Evolutionary conservation across 2,113 vertebrate genomes (phyloP).

Genomic region (Gymnorhina tibicen): DNA sequence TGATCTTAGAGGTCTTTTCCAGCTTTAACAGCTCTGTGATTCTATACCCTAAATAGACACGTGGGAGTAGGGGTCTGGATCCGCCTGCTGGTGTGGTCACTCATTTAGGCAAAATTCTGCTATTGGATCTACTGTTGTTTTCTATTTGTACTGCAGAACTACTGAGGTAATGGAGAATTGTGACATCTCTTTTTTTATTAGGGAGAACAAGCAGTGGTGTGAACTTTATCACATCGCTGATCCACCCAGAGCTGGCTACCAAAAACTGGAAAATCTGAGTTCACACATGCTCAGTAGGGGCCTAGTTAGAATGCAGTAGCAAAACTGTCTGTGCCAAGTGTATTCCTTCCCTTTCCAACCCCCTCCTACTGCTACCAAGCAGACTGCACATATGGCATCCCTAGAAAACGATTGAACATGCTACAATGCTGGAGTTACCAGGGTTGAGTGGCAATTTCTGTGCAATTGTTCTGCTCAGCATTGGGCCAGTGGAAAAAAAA

Average conservation of each 20-base stretch:
- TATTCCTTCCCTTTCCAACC: conserved; percentile 3
- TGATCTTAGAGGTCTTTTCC: not conserved
- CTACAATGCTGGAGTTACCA: conserved; percentile 1
- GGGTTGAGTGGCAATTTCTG: conserved; percentile 51
- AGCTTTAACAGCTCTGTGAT: not conserved
- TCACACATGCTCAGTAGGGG: not conserved
- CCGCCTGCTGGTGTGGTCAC: not conserved
- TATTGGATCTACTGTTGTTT: not conserved
- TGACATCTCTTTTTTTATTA: not conserved
- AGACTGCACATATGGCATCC: conserved; percentile 46
- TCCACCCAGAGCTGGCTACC: not conserved
- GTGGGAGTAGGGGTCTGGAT: not conserved
- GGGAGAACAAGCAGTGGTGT: not conserved
- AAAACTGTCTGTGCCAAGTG: not conserved
- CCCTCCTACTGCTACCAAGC: not conserved
- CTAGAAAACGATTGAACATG: conserved; percentile 4
- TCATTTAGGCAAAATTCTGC: not conserved
- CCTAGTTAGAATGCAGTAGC: not conserved
- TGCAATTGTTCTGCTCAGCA: conserved; percentile 52
- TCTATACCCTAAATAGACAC: not conserved
- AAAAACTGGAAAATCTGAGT: not conserved
- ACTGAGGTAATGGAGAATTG: not conserved
- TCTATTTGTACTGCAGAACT: not conserved
- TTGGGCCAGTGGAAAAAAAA: conserved; percentile 13
- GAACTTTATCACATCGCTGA: not conserved